These are phyloP conservation scores for Fragum fragum DNA, from an alignment of 2,888 invertebrate genomes.

Conservation along the genomic window DNA sequence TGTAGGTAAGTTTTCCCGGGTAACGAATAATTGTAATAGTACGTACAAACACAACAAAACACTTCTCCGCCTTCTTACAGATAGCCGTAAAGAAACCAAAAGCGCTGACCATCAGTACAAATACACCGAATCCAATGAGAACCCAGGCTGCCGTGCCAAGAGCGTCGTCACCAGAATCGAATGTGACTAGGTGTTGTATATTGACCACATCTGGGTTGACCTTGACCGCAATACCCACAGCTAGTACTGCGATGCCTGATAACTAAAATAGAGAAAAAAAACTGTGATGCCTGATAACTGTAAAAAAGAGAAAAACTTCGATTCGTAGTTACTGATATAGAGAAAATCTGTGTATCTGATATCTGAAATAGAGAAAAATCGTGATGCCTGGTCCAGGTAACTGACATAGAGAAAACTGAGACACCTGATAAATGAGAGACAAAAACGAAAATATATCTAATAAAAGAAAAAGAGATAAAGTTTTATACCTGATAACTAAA, in stretches of 20 bases:
- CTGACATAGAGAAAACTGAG: no score
- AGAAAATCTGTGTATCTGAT: background rate
- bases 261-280: slow-evolving; percentile 37
- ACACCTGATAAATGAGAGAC: no score
- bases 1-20: no score
- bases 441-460: no score
- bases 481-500: no score
- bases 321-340: no score
- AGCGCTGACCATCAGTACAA: slow-evolving; percentile 68
- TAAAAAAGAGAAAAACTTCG: background rate
- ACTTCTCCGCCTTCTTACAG: slow-evolving; percentile 3
- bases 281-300: background rate
- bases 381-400: no score
- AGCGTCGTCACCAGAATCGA: slow-evolving; percentile 64
- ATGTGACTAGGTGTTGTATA: slow-evolving; percentile 67
- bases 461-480: no score
- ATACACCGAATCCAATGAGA: slow-evolving; percentile 68
- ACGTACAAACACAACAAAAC: slow-evolving; percentile 14
- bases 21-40: no score
- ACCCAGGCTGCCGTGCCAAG: slow-evolving; percentile 65
- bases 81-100: slow-evolving; percentile 70
- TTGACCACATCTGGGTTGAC: slow-evolving; percentile 69
- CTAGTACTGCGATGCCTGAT: slow-evolving; percentile 64
- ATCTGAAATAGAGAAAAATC: background rate
- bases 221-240: slow-evolving; percentile 69